Percentiles rank a stretch among this genome's conserved stretches.
These are phyloP conservation scores for Melanostigma gelatinosum DNA, from an alignment of 2,113 vertebrate species.

Conservation along the genomic window DNA sequence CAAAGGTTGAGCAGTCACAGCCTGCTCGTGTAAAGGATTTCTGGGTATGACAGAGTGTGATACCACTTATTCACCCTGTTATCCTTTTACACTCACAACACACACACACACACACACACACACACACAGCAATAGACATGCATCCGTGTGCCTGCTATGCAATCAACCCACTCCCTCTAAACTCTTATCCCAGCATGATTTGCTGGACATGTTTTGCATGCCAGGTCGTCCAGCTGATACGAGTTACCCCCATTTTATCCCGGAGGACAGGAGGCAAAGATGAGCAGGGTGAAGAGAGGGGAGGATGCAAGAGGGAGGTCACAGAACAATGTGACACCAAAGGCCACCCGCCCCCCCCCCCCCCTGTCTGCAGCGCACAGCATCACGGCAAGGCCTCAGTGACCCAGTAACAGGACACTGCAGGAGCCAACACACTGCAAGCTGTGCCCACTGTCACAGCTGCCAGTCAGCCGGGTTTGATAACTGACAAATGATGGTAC, in stretches of 20 bases:
- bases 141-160: conserved; percentile 5
- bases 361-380: conserved; percentile 57
- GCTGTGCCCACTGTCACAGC: conserved; percentile 66
- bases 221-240: conserved; percentile 36
- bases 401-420: conserved; percentile 65
- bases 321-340: conserved; percentile 62
- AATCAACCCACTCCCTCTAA: conserved; percentile 44
- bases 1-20: conserved; percentile 54
- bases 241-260: conserved; percentile 27
- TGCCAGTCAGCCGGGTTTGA: conserved; percentile 73
- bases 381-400: conserved; percentile 47
- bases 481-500: conserved; percentile 55
- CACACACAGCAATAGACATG: neutral
- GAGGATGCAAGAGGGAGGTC: conserved; percentile 56
- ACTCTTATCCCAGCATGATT: conserved; percentile 49
- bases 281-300: conserved; percentile 31
- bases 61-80: conserved; percentile 37
- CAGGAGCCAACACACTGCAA: conserved; percentile 66
- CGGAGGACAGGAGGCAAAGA: conserved; percentile 25
- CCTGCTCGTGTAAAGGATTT: conserved; percentile 56
- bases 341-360: conserved; percentile 58
- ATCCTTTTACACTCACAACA: conserved; percentile 21
- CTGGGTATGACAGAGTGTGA: conserved; percentile 62
- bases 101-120: conserved; percentile 31
- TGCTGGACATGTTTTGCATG: conserved; percentile 39